Percentiles rank a stretch among this genome's conserved stretches.
phyloP scores from a whole-genome alignment of 2,888 invertebrate genomes.

The Scaptodrosophila latifasciaeformis region DNA sequence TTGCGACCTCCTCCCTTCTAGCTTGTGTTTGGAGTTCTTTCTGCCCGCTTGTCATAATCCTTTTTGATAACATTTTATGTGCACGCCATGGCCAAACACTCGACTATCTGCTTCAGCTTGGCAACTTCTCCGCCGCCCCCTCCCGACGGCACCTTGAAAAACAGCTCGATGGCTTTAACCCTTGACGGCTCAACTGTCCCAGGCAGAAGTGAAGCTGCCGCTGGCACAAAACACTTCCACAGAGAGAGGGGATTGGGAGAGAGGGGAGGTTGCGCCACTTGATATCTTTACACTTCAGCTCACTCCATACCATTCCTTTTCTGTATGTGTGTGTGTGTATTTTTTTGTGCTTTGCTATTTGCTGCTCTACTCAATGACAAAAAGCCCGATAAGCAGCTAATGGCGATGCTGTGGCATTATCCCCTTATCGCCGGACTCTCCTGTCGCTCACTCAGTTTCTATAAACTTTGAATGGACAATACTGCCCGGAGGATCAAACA shows the following conservation, averaged over 20 bases:
- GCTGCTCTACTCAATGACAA: slow-evolving; percentile 38
- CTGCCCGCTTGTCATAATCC: slow-evolving; percentile 58
- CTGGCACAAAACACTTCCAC: no score
- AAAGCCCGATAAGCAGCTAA: slow-evolving; percentile 61
- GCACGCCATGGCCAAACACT: slow-evolving; percentile 62
- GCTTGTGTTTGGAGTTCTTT: background rate
- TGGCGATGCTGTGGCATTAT: slow-evolving; percentile 52
- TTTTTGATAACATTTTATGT: slow-evolving; percentile 67
- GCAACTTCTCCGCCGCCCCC: no score
- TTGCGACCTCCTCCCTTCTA: slow-evolving; percentile 24
- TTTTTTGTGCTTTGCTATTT: slow-evolving; percentile 18
- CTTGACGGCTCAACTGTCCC: slow-evolving; percentile 30
- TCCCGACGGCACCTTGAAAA: no score
- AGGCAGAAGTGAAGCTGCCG: no score
- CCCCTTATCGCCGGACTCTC: slow-evolving; percentile 1
- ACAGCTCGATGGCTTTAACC: slow-evolving; percentile 64
- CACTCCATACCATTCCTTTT: slow-evolving; percentile 18
- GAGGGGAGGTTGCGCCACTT: slow-evolving; percentile 39
- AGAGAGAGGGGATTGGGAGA: no score
- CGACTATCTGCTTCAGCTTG: slow-evolving; percentile 36
- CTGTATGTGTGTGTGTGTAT: background rate
- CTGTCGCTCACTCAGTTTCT: no score
- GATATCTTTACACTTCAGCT: slow-evolving; percentile 62
- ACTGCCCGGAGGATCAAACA: background rate
- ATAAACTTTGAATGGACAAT: slow-evolving; percentile 28